Base-by-base conservation (phyloP, 2,888 invertebrate genomes). In the Frankliniella intonsa region DNA sequence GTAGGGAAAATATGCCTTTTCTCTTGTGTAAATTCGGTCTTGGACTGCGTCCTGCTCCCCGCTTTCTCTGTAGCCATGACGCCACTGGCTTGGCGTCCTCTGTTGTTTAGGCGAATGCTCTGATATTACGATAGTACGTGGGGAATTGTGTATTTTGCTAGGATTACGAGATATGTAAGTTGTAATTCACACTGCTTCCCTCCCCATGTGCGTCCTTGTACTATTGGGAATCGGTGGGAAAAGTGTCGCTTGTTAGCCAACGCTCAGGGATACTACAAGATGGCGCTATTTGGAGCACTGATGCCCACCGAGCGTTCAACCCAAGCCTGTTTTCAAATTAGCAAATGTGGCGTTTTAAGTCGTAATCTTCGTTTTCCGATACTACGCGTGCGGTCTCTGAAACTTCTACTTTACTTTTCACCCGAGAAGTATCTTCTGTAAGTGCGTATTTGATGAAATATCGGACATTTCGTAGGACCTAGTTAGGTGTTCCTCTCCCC, bases 21-120 rank as follows among this genome's bases (percentile, higher is more conserved):
- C 84, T 83, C 85, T 85, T 83, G 83, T 84, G 84, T 83, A 84
- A 65, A 81, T 50, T 80, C 80, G n/a, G 65, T 22, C 50, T 83
- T 81, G 80, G 22, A n/a, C 50, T 51, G 55, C 80, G 81, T 76
- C 69, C 69, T 76, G 22, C 25, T 25, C 69, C 69, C 25, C 69
- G 69, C 69, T 76, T 76, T 76, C 69, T 76, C 69, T 76, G 69
- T 22, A 76, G 22, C 25, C 69, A 76, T 25, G 69, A 76, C 69
- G 69, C 69, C 25, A 76, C 69, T 25, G 25, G 12, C 22, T 76
- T 76, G 69, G 69, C 69, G 69, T 76, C 69, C 69, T 22, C 25
- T 25, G 22, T 76, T 76, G 69, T 25, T 76, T 76, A 25, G 22
- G 9, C 22, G 12, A 25, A 22, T 76, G 22, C 69, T 76, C 69